Evolutionary conservation across 2,113 vertebrate species (phyloP).

Genomic region (Cephalopholis sonnerati): DNA sequence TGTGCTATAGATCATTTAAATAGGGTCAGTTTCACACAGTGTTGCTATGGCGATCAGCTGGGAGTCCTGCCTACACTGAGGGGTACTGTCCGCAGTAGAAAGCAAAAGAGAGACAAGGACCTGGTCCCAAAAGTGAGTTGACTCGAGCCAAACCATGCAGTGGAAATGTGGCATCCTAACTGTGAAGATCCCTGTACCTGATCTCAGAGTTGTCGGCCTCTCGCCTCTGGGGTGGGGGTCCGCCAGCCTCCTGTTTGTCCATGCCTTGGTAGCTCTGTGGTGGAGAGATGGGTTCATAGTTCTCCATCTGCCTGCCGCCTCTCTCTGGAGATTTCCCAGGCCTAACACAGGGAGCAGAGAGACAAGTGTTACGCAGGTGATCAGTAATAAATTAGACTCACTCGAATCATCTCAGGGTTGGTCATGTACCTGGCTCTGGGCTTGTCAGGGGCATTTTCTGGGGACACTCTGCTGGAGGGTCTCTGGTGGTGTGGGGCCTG

Average conservation of each 20-base stretch:
- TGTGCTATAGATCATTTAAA: too few species aligned
- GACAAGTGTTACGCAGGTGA: constrained; percentile 6
- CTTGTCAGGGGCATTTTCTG: constrained; percentile 93
- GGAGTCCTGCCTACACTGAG: too few species aligned
- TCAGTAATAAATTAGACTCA: background rate
- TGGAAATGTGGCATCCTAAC: background rate
- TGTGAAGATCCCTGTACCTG: constrained; percentile 84
- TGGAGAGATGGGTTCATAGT: constrained; percentile 97
- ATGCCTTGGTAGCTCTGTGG: constrained; percentile 91
- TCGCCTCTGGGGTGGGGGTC: constrained; percentile 89
- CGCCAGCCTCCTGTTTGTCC: constrained; percentile 91
- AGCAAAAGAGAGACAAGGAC: too few species aligned
- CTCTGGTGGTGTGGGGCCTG: constrained; percentile 89
- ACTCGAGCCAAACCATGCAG: too few species aligned
- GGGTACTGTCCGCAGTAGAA: too few species aligned
- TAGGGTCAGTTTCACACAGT: too few species aligned
- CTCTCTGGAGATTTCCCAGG: constrained; percentile 97
- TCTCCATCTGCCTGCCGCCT: constrained; percentile 89
- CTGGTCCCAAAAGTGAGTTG: too few species aligned
- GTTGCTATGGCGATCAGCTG: too few species aligned
- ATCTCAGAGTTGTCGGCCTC: constrained; percentile 91
- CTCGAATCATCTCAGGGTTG: background rate
- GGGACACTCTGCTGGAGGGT: constrained; percentile 91
- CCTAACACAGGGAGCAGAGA: constrained; percentile 76
- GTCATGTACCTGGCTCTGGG: constrained; percentile 89